phyloP scores from a whole-genome alignment of 2,797 vertebrate species.

The Octomys mimax region DNA sequence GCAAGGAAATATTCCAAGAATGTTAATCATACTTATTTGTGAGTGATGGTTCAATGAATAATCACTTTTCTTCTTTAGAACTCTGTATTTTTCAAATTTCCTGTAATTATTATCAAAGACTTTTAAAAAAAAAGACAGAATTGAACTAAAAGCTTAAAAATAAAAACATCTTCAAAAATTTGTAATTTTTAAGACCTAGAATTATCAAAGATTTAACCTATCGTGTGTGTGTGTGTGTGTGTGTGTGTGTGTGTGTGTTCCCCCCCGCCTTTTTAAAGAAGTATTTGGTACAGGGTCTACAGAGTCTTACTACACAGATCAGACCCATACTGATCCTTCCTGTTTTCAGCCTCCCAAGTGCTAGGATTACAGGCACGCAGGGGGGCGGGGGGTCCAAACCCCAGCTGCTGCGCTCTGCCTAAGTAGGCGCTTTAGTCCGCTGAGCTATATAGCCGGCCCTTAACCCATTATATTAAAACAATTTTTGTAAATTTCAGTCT shows the following conservation, averaged over 20 bases:
- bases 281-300: no score
- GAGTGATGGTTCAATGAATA: not conserved
- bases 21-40: slow-evolving; percentile 4
- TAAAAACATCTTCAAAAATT: not conserved
- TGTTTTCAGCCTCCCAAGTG: no score
- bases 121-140: not conserved
- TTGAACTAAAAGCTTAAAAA: slow-evolving; percentile 25
- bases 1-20: slow-evolving; percentile 58
- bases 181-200: not conserved
- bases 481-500: not conserved
- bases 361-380: no score
- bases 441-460: not conserved
- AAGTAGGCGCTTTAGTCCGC: no score
- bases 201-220: slow-evolving; percentile 12
- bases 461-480: not conserved
- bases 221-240: no score
- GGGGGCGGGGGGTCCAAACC: no score
- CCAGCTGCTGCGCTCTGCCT: no score
- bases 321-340: no score
- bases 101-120: slow-evolving; percentile 33
- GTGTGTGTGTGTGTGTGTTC: no score
- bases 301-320: no score
- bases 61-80: slow-evolving; percentile 60
- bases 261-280: no score
- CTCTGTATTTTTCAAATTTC: slow-evolving; percentile 45